Conservation (phyloP, 2,797 vertebrate genomes). For the Erpetoichthys calabaricus region DNA sequence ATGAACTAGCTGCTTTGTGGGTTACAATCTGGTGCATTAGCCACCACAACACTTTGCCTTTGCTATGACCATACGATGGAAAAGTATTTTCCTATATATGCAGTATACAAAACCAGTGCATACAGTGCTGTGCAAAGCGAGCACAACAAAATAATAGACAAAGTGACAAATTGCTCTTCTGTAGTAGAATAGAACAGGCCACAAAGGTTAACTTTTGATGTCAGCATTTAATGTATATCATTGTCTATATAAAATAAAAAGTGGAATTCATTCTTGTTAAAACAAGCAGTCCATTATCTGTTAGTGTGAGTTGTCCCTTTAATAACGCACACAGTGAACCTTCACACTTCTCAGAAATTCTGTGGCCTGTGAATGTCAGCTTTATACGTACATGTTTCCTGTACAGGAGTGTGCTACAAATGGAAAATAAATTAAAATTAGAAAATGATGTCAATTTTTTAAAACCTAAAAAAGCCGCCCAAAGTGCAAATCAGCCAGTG, state of each 20-base stretch:
- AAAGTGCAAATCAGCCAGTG: too few relatives aligned
- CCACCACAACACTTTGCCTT: too few relatives aligned
- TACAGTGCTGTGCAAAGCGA: too few relatives aligned
- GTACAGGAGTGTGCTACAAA: conserved; percentile 20
- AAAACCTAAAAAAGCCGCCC: too few relatives aligned
- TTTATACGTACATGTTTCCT: conserved; percentile 18
- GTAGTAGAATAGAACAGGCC: too few relatives aligned
- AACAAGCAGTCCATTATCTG: conserved; percentile 17
- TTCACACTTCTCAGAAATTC: conserved; percentile 20
- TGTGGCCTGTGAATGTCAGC: conserved; percentile 20
- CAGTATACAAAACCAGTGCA: too few relatives aligned
- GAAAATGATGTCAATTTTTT: conserved; percentile 2
- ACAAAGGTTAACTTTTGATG: conserved; percentile 3
- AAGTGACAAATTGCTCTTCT: too few relatives aligned
- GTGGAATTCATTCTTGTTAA: conserved; percentile 14
- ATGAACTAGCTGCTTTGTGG: too few relatives aligned
- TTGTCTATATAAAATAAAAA: conserved; percentile 14
- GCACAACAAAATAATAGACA: too few relatives aligned
- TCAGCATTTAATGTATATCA: conserved; percentile 9
- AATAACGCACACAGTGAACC: conserved; percentile 13
- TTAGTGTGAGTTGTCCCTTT: conserved; percentile 12
- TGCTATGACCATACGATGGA: too few relatives aligned
- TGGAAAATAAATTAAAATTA: conserved; percentile 5
- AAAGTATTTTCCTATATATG: too few relatives aligned
- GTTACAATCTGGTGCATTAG: too few relatives aligned